Evolutionary conservation across 2,888 invertebrate genomes (phyloP), one percentile per base, ranked within the genome.

Genomic region (Orthosia gothica): DNA sequence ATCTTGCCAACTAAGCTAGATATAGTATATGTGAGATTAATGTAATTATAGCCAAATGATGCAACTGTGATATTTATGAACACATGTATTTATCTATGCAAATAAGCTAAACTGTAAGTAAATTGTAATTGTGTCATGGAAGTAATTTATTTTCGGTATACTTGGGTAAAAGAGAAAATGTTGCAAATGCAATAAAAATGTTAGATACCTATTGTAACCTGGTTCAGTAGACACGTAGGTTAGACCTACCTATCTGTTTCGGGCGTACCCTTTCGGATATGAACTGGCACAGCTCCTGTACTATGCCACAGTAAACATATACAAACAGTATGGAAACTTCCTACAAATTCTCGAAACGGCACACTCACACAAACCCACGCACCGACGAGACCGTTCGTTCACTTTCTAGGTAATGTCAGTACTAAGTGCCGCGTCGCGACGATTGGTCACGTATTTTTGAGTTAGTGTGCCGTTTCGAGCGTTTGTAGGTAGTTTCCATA

Each of bases 41-140:
- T 61, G 65, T 70, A 71, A 80, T 70, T 67, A 87, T 69, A 83
- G 86, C 88, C 88, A 88, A 88, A 88, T 82, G 59, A 70, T 83
- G 70, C 65, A 82, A 77, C 88, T 88, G 88, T 88, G 88, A 88
- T 87, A 40, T 40, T 40, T 40, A 87, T 79, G 62, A 76, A 79
- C 74, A 76, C 70, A 81, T 76, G 67, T 79, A 74, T 83, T 74
- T 81, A 79, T 79, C 59, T 81, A 70, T 50, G 57, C 72, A 72
- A 70, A 61, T 80, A 83, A 62, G 62, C 20, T 80, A 69, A 66
- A 59, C 63, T 75, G 9, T 80, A 70, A 69, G 54, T 73, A 54
- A 72, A 59, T 68, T 71, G 68, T 62, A 62, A 59, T 61, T 61
- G 12, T 62, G 54, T 77, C 62, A 55, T 49, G 71, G 20, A 59